Conservation (phyloP, 2,888 invertebrate genomes). For the Agrotis clavis region DNA sequence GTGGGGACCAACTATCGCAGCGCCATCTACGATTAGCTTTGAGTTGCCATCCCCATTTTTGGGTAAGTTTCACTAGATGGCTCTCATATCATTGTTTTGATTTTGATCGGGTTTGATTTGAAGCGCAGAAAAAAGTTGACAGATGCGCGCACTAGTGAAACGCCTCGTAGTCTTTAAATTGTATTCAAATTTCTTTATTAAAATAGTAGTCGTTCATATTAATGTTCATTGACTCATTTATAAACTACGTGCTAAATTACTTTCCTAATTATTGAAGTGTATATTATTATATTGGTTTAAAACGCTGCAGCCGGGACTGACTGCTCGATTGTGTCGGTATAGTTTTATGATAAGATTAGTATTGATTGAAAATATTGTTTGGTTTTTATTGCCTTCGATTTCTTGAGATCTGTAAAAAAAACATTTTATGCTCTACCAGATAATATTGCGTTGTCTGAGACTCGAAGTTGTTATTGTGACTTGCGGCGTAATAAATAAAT, state of each 20-base stretch:
- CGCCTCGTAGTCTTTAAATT: constrained; percentile 68
- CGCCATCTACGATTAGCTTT: no score
- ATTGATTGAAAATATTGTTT: constrained; percentile 69
- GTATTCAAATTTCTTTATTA: constrained; percentile 38
- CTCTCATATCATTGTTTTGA: constrained; percentile 61
- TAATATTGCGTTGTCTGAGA: constrained; percentile 38
- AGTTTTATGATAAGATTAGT: constrained; percentile 69
- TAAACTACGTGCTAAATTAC: constrained; percentile 10
- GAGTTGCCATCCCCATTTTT: neutral
- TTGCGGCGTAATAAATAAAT: constrained; percentile 56
- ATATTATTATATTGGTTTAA: constrained; percentile 26
- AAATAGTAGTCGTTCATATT: constrained; percentile 35
- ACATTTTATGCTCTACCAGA: constrained; percentile 30
- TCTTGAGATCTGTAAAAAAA: constrained; percentile 34
- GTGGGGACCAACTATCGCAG: no score
- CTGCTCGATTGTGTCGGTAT: constrained; percentile 54
- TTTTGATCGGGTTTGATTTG: constrained; percentile 65
- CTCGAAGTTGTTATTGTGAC: constrained; percentile 57
- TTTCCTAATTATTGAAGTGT: constrained; percentile 45
- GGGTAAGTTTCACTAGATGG: constrained; percentile 50
- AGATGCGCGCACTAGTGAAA: constrained; percentile 77
- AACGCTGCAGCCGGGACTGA: constrained; percentile 49
- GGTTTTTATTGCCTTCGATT: constrained; percentile 43
- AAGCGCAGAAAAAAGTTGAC: constrained; percentile 76
- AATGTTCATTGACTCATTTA: constrained; percentile 22